Percentiles rank a stretch among this genome's conserved stretches.
Evolutionary conservation across 1,140 invertebrate species (phyloP).

Genomic region (Caenorhabditis brenneri): DNA sequence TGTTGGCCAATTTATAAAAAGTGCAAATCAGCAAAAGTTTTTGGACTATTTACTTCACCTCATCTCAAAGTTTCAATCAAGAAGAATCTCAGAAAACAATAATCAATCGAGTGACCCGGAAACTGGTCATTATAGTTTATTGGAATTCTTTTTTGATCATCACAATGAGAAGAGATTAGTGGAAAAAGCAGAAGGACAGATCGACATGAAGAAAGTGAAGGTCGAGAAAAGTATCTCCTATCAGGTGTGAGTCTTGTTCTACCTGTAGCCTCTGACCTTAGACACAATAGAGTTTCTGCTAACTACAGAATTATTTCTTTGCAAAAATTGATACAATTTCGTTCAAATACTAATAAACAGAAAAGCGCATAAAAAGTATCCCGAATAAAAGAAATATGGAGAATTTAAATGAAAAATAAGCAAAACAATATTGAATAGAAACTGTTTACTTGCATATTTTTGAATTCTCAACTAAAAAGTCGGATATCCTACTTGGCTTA

Average conservation of each 20-base stretch:
- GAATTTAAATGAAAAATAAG: no score
- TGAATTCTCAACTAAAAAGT: neutral
- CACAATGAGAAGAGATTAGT: neutral
- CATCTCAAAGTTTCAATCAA: neutral
- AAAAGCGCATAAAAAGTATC: no score
- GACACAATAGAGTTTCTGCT: neutral
- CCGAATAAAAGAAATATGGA: no score
- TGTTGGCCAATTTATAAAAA: neutral
- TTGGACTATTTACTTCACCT: constrained; percentile 19
- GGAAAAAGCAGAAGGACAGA: constrained; percentile 11
- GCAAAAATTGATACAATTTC: no score
- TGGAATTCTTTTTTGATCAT: constrained; percentile 30
- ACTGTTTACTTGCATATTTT: no score
- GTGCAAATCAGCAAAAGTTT: constrained; percentile 33
- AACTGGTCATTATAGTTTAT: neutral
- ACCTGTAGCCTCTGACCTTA: neutral
- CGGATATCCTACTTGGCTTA: no score
- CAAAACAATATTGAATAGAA: no score
- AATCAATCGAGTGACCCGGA: neutral
- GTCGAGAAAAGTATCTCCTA: constrained; percentile 35
- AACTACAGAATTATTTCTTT: neutral
- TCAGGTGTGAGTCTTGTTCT: constrained; percentile 28
- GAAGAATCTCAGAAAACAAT: neutral
- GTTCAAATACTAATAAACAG: no score
- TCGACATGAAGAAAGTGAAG: constrained; percentile 36